These are phyloP conservation scores for Genyomyrus donnyi DNA, from an alignment of 2,113 vertebrate genomes.

Conservation along the genomic window DNA sequence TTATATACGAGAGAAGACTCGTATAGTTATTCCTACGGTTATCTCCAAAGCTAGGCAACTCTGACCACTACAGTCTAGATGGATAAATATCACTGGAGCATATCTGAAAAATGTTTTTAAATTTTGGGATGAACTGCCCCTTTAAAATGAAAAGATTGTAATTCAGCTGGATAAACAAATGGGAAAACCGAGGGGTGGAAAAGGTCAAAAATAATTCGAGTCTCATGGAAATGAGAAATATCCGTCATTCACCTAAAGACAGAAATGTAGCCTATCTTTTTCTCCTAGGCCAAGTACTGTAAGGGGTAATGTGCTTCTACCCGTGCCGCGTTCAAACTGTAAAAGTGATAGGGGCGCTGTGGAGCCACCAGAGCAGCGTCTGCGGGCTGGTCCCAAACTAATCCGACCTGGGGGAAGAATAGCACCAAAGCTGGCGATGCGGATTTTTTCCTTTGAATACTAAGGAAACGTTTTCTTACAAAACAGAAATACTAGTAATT, in stretches of 20 bases:
- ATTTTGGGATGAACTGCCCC: not conserved
- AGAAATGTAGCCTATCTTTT: not conserved
- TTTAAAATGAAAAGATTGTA: not conserved
- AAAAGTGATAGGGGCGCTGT: not conserved
- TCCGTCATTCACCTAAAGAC: not conserved
- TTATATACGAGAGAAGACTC: not conserved
- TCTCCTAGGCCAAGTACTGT: not conserved
- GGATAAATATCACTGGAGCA: not conserved
- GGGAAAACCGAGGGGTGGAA: not conserved
- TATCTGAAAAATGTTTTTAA: not conserved
- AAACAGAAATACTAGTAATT: not conserved
- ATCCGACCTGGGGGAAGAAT: not conserved
- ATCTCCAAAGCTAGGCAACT: not conserved
- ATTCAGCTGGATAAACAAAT: not conserved
- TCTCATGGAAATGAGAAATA: not conserved
- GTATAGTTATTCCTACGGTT: not conserved
- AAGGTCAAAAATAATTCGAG: not conserved
- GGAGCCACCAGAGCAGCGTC: not conserved
- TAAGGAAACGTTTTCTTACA: not conserved
- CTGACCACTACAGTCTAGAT: not conserved
- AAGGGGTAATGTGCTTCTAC: not conserved
- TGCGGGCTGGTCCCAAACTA: not conserved
- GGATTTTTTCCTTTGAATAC: not conserved
- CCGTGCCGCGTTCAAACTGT: not conserved
- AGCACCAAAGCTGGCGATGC: not conserved